A percentile compares a stretch with the other conserved stretches of the same genome.
Conservation (phyloP, 1,140 invertebrate genomes). For the Drosophila kikkawai region DNA sequence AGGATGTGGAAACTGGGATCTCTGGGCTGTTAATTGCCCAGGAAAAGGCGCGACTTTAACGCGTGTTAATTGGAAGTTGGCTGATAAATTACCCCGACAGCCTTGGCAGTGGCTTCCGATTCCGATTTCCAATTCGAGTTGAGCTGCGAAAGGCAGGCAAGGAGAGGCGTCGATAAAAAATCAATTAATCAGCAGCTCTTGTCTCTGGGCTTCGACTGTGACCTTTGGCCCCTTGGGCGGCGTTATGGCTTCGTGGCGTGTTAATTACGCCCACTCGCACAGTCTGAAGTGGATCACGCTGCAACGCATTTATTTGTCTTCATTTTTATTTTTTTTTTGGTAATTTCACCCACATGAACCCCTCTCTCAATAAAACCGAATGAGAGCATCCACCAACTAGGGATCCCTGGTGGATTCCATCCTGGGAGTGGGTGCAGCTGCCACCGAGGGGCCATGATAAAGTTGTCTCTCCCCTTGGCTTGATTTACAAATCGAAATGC, state of each 20-base stretch:
- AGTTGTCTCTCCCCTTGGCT: conserved; percentile 45
- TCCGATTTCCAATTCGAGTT: conserved; percentile 2
- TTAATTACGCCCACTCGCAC: conserved; percentile 36
- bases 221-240: conserved; percentile 49
- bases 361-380: conserved; percentile 33
- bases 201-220: conserved; percentile 22
- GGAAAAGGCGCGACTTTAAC: conserved; percentile 49
- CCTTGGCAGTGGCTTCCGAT: conserved; percentile 34
- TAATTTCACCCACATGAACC: conserved; percentile 1
- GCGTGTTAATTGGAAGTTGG: conserved; percentile 60
- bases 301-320: conserved; percentile 17
- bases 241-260: conserved; percentile 59
- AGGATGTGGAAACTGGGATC: background rate
- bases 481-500: conserved; percentile 54
- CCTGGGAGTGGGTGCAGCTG: conserved; percentile 66
- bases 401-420: conserved; percentile 18
- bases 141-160: conserved; percentile 8
- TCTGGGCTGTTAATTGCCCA: conserved; percentile 35
- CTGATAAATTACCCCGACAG: conserved; percentile 36
- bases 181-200: conserved; percentile 69
- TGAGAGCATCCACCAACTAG: conserved; percentile 33
- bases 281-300: conserved; percentile 17
- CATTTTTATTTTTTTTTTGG: background rate
- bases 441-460: conserved; percentile 58
- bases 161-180: conserved; percentile 57